Base-by-base conservation (phyloP, 2,888 invertebrate species). In the Scaptomyza reducta region DNA sequence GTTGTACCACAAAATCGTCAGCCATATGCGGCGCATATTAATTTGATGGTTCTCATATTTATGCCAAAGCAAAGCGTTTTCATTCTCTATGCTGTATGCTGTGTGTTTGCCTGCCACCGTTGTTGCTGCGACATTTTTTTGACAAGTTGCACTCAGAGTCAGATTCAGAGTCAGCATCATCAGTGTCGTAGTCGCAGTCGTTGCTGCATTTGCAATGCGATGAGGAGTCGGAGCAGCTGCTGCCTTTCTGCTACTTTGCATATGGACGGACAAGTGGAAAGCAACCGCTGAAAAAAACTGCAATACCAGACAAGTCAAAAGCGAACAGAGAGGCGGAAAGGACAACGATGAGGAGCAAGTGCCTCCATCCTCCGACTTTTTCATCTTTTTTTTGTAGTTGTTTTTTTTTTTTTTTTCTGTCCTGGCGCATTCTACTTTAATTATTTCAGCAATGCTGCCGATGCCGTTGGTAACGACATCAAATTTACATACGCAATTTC, bases 401-500 rank as follows among this genome's bases (percentile, higher is more conserved):
- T 41, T 40, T 33, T 50, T 31, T 60, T 46, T 25, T 64, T 56
- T 40, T 22, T 47, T 45, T 55, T 63, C 62, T 54, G 76, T 63
- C 46, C 38, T 74, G 51, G 70, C 84, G 81, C 77, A 83, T 83
- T 80, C 87, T 74, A 83, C 81, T 84, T 88, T 84, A 84, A 84
- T 84, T 88, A 84, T 84, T 84, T 84, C 87, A 88, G 76, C 87
- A 71, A 82, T 85, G 84, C 79, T 85, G 81, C 81, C 80, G 85
- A 69, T 58, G 74, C 80, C 80, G 64, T 53, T 85, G 86, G 87
- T 86, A 88, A 84, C 87, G 85, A 87, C 88, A 89, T 87, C 70
- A 84, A 89, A 87, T 87, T 87, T 87, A 87, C 87, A 87, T 87
- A 87, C 82, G 88, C 89, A 88, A 86, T 88, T 86, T 84, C 84